phyloP scores from a whole-genome alignment of 2,888 invertebrate genomes.

The Meteorus colon region DNA sequence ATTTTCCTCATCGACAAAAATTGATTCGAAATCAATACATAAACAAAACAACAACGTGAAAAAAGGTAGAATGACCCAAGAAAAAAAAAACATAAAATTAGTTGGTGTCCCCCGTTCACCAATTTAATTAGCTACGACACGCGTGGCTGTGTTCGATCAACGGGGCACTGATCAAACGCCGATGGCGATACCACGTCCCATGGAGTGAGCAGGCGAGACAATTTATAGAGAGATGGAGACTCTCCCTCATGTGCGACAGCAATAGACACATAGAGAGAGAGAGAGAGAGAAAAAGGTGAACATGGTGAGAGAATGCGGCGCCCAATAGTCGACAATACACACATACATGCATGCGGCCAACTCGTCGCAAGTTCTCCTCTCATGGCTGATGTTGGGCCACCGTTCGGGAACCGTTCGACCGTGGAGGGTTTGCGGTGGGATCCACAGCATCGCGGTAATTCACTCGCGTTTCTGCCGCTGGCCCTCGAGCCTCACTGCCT shows the following conservation, averaged over 20 bases:
- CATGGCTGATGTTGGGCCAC: slow-evolving; percentile 14
- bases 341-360: neutral
- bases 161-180: slow-evolving; percentile 49
- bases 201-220: slow-evolving; percentile 1
- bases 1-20: no score
- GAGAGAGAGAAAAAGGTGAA: neutral
- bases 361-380: neutral
- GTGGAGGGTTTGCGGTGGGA: slow-evolving; percentile 38
- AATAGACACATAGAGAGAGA: slow-evolving; percentile 14
- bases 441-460: slow-evolving; percentile 44
- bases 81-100: neutral
- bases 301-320: slow-evolving; percentile 21
- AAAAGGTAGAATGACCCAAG: neutral
- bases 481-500: slow-evolving; percentile 8
- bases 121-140: slow-evolving; percentile 55
- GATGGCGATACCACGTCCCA: slow-evolving; percentile 23
- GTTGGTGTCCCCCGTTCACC: slow-evolving; percentile 34
- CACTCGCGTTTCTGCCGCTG: slow-evolving; percentile 37
- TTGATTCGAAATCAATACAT: neutral
- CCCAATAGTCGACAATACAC: slow-evolving; percentile 22
- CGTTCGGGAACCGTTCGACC: slow-evolving; percentile 36
- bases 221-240: neutral
- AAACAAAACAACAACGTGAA: slow-evolving; percentile 16
- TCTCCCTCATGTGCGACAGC: no score
- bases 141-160: slow-evolving; percentile 57